Evolutionary conservation across 2,888 invertebrate species (phyloP).

Genomic region (Zootermopsis nevadensis): DNA sequence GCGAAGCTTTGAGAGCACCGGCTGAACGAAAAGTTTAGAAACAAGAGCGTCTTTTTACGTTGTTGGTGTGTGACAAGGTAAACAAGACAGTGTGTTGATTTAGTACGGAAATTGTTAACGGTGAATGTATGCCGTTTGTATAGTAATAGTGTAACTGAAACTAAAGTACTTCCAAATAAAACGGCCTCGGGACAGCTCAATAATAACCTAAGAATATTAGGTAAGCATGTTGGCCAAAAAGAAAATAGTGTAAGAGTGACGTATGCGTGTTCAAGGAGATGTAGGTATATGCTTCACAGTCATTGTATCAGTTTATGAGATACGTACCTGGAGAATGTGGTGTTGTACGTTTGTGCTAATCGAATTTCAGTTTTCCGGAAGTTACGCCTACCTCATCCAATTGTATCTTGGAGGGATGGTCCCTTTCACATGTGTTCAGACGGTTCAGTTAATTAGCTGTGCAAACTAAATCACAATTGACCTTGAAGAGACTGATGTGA

Average conservation of each 20-base stretch:
- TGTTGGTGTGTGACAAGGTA: not conserved
- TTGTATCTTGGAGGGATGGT: not conserved
- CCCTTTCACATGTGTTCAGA: too few relatives aligned
- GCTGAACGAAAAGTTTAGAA: not conserved
- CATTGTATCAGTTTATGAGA: not conserved
- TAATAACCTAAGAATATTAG: conserved; percentile 27
- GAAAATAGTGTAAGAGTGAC: conserved; percentile 9
- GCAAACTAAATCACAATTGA: too few relatives aligned
- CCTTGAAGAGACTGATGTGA: too few relatives aligned
- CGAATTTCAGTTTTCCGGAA: not conserved
- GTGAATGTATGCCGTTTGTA: not conserved
- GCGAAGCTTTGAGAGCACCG: conserved; percentile 42
- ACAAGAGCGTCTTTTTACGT: not conserved
- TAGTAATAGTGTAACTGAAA: not conserved
- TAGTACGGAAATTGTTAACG: not conserved
- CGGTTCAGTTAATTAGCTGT: too few relatives aligned
- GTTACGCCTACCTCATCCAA: not conserved
- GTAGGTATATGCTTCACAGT: not conserved
- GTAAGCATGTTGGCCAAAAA: conserved; percentile 21
- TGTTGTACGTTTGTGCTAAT: not conserved
- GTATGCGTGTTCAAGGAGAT: not conserved
- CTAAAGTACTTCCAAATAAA: not conserved
- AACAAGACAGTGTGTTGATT: not conserved
- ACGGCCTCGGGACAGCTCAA: conserved; percentile 28
- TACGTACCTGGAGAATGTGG: not conserved